phyloP scores from a whole-genome alignment of 2,113 vertebrate species.

The Panurus biarmicus region DNA sequence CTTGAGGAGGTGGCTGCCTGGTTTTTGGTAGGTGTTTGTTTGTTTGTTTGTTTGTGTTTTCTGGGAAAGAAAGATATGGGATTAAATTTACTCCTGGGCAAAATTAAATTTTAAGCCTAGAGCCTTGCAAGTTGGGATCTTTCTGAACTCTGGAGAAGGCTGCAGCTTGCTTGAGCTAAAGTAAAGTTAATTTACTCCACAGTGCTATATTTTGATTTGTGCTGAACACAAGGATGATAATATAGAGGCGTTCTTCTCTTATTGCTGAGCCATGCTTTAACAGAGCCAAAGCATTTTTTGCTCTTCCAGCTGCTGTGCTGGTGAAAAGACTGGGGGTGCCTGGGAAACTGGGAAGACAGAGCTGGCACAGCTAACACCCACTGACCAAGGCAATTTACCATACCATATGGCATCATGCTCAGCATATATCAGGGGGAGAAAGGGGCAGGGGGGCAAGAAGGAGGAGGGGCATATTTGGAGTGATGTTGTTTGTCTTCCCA shows the following conservation, averaged over 20 bases:
- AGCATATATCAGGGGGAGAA: accelerated
- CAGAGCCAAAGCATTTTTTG: neutral
- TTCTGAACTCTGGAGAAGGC: neutral
- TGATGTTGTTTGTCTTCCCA: neutral
- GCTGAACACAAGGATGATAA: neutral
- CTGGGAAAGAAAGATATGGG: neutral
- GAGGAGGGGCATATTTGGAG: neutral
- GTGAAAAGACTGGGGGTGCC: no score
- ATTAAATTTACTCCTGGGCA: neutral
- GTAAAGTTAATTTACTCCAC: neutral
- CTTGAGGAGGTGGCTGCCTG: neutral
- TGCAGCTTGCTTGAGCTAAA: neutral
- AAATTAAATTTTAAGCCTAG: neutral
- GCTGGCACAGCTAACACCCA: no score
- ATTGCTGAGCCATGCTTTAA: neutral
- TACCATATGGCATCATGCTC: no score
- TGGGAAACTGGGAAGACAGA: neutral
- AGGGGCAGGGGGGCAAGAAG: neutral
- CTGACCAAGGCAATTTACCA: neutral
- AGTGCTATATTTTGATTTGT: neutral
- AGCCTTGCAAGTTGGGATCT: neutral
- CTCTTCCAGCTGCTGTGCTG: neutral
- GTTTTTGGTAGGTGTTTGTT: no score
- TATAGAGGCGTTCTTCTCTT: neutral
- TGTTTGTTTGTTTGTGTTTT: no score